Percentiles rank a stretch among this genome's conserved stretches.
Conservation (phyloP, 2,888 invertebrate genomes). For the Pherbina coryleti region DNA sequence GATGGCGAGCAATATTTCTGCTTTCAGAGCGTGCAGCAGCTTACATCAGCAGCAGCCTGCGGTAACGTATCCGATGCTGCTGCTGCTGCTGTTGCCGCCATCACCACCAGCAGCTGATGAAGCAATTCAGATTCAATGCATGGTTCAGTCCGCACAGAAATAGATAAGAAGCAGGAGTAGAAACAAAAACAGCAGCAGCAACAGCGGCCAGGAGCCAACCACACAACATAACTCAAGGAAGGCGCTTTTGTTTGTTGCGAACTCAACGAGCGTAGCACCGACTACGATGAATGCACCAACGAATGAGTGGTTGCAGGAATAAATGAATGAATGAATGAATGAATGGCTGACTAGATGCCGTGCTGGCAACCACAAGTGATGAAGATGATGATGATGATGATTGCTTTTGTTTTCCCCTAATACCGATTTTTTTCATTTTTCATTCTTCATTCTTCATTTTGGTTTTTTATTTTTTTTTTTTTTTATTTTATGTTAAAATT, state of each 20-base stretch:
- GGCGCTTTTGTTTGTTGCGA: slow-evolving; percentile 25
- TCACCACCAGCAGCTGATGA: slow-evolving; percentile 7
- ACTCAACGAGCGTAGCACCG: slow-evolving; percentile 22
- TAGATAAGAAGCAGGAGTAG: background rate
- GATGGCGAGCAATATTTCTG: too few species aligned
- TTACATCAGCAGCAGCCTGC: background rate
- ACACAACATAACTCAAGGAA: slow-evolving; percentile 23
- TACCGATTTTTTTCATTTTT: background rate
- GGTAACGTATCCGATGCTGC: background rate
- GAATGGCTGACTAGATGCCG: background rate
- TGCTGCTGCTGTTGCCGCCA: background rate
- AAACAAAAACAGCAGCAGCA: background rate
- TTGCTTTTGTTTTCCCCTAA: slow-evolving; percentile 17
- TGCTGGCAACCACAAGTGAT: slow-evolving; percentile 11
- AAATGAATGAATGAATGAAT: slow-evolving; percentile 19
- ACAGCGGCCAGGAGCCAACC: background rate
- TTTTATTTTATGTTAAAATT: background rate
- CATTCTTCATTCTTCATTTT: too few species aligned
- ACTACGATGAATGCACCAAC: slow-evolving; percentile 6
- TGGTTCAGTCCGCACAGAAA: background rate
- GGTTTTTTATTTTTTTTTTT: background rate
- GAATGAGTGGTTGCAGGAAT: slow-evolving; percentile 20
- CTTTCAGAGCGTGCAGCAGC: too few species aligned
- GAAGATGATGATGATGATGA: slow-evolving; percentile 3
- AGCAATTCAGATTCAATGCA: slow-evolving; percentile 27